Percentiles rank a stretch among this genome's conserved stretches.
Conservation (phyloP, 1,140 invertebrate species). For the Coenobita brevimanus region DNA sequence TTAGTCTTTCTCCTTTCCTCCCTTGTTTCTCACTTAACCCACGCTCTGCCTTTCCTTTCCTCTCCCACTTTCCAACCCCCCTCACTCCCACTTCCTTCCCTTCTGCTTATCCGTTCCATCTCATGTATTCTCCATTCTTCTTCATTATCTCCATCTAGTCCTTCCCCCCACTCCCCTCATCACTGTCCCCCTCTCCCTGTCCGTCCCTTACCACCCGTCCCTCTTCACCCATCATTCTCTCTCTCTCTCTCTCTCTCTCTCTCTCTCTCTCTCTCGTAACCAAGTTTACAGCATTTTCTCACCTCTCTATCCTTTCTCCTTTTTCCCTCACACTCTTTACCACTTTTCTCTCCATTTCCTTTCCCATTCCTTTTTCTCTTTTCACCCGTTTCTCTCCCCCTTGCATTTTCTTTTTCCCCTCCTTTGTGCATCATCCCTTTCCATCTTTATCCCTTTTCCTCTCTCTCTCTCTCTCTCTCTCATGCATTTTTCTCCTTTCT, state of each 20-base stretch:
- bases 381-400: background rate
- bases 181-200: background rate
- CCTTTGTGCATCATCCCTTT: background rate
- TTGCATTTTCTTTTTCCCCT: background rate
- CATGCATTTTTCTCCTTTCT: background rate
- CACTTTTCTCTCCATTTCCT: background rate
- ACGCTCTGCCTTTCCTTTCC: background rate
- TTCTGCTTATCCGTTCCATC: background rate
- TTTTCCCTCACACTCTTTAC: background rate
- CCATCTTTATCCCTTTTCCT: background rate
- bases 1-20: background rate
- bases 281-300: background rate
- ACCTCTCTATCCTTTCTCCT: background rate
- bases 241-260: conserved; percentile 8
- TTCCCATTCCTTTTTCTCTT: background rate
- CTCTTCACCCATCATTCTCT: background rate
- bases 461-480: background rate
- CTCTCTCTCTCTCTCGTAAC: background rate
- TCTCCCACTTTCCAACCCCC: background rate
- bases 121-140: background rate
- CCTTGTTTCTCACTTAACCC: background rate
- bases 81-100: background rate
- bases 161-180: too few relatives aligned
- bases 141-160: too few relatives aligned
- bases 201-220: background rate